Conservation (phyloP, 2,888 invertebrate genomes). For the Drosophila austrosaltans region DNA sequence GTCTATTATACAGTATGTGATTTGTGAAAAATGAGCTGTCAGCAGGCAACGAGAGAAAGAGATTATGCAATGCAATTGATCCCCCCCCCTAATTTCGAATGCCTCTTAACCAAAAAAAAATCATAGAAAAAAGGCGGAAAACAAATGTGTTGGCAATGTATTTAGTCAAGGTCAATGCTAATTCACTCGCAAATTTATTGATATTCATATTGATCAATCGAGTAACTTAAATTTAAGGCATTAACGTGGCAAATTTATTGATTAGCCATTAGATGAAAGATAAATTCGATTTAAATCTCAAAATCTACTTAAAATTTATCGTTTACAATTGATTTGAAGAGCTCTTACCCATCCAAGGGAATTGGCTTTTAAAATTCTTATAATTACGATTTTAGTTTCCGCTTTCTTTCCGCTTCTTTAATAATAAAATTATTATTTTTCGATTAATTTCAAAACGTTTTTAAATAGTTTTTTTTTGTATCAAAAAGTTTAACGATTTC, state of each 20-base stretch:
- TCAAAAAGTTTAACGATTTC: too few species aligned
- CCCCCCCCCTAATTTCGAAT: background rate
- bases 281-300: too few species aligned
- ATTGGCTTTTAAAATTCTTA: too few species aligned
- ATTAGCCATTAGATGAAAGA: background rate
- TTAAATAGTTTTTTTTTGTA: too few species aligned
- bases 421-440: too few species aligned
- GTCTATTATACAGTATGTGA: background rate
- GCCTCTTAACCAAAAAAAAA: background rate
- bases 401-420: too few species aligned
- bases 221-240: background rate
- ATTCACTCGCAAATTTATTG: slow-evolving; percentile 53
- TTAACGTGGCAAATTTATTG: background rate
- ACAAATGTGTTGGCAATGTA: slow-evolving; percentile 1
- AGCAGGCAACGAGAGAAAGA: slow-evolving; percentile 42
- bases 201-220: slow-evolving; percentile 59
- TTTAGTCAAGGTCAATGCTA: slow-evolving; percentile 28
- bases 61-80: slow-evolving; percentile 64
- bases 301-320: too few species aligned
- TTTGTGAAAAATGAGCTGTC: slow-evolving; percentile 53
- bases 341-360: too few species aligned
- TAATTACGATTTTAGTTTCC: too few species aligned
- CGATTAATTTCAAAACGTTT: too few species aligned
- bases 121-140: background rate
- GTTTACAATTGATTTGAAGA: too few species aligned